Percentiles rank a stretch among this genome's conserved stretches.
phyloP scores from a whole-genome alignment of 2,113 vertebrate species.

The Gopherus evgoodei region DNA sequence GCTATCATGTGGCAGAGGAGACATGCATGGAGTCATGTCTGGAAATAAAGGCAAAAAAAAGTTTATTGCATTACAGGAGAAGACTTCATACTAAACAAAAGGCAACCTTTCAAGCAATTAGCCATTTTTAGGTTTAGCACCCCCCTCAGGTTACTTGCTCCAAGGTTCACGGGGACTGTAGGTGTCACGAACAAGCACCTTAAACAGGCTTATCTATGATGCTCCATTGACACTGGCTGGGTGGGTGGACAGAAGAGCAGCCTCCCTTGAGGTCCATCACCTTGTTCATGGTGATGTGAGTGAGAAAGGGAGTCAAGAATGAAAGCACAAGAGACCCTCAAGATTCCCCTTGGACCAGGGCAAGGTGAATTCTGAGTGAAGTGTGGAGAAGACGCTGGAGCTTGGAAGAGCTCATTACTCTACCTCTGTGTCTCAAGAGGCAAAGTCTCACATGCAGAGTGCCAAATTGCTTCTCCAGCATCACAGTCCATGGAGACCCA shows the following conservation, averaged over 20 bases:
- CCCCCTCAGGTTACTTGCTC: not conserved
- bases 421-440: not conserved
- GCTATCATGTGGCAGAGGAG: slow-evolving; percentile 88
- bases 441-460: not conserved
- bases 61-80: not conserved
- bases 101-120: not conserved
- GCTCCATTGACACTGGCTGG: not conserved
- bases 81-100: not conserved
- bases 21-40: slow-evolving; percentile 96
- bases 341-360: not conserved
- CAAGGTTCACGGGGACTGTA: not conserved
- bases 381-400: not conserved
- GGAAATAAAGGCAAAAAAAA: slow-evolving; percentile 58
- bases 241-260: not conserved
- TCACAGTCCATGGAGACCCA: not conserved
- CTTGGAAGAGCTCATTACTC: not conserved
- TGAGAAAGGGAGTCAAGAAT: not conserved
- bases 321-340: not conserved
- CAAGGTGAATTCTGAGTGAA: not conserved
- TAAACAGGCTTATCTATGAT: not conserved
- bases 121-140: not conserved
- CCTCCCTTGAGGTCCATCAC: not conserved
- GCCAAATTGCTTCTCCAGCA: not conserved
- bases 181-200: not conserved
- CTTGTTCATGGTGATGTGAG: not conserved